phyloP scores from a whole-genome alignment of 2,797 vertebrate genomes.

The Petrocephalus sullivani region DNA sequence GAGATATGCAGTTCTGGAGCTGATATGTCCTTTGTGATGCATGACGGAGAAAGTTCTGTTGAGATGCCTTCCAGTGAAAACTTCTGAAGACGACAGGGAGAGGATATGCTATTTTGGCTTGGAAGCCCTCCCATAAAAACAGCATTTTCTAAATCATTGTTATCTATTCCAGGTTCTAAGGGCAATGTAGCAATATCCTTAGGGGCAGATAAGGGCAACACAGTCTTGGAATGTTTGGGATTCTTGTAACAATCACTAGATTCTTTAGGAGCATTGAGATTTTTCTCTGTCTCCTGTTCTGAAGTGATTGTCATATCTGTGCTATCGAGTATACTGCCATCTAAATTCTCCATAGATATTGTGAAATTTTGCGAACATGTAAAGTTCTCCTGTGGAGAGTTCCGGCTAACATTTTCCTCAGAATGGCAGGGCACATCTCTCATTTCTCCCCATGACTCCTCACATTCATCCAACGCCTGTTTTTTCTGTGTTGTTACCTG shows the following conservation, averaged over 20 bases:
- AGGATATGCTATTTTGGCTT: neutral
- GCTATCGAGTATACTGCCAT: neutral
- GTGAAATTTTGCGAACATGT: neutral
- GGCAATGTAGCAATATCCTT: neutral
- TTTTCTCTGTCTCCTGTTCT: neutral
- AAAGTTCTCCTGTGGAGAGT: conserved; percentile 10
- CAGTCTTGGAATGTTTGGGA: neutral
- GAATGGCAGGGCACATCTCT: neutral
- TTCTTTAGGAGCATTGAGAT: neutral
- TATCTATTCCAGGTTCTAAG: neutral
- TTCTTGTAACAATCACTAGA: neutral
- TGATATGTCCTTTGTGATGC: conserved; percentile 14
- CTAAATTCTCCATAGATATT: neutral
- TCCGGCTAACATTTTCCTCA: neutral
- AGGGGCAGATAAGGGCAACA: neutral
- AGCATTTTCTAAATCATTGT: neutral
- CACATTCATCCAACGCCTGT: neutral
- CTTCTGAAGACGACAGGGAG: neutral
- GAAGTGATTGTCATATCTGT: neutral
- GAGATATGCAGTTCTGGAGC: neutral
- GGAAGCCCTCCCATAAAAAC: neutral
- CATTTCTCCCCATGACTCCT: neutral
- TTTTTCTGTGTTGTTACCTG: neutral
- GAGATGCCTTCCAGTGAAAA: neutral
- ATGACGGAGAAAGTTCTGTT: neutral